Conservation (phyloP, 2,113 vertebrate species). For the Saccopteryx leptura region DNA sequence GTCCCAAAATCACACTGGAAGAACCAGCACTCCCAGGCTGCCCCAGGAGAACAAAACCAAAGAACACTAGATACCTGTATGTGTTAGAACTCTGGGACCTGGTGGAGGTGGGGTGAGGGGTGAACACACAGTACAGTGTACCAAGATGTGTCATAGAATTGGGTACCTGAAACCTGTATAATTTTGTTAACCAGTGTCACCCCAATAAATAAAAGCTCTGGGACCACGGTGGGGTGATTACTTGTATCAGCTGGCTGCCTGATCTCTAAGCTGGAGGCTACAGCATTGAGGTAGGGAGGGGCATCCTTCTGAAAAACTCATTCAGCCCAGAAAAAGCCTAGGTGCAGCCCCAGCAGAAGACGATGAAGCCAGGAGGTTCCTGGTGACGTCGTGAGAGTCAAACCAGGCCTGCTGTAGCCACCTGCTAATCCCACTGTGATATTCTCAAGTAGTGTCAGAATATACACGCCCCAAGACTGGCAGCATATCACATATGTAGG, state of each 20-base stretch:
- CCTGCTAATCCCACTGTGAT: neutral
- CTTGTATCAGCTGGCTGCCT: neutral
- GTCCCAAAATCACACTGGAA: neutral
- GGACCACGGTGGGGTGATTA: neutral
- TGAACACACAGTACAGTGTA: too few species aligned
- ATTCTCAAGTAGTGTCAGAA: neutral
- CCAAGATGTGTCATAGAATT: too few species aligned
- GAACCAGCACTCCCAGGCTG: neutral
- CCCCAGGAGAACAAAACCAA: neutral
- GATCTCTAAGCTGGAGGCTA: neutral
- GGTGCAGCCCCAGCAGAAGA: neutral
- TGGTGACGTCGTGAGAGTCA: neutral
- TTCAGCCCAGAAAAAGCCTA: neutral
- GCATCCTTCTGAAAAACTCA: neutral
- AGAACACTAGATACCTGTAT: too few species aligned
- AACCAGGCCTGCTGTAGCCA: neutral
- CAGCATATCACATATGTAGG: rapidly evolving
- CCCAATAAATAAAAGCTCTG: neutral
- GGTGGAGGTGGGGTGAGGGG: neutral
- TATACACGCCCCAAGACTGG: neutral
- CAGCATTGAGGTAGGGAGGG: neutral
- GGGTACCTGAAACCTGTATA: too few species aligned
- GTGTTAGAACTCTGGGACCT: neutral
- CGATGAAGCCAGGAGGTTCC: neutral
- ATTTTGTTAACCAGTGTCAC: too few species aligned